Percentiles rank a stretch among this genome's conserved stretches.
phyloP scores from a whole-genome alignment of 2,797 vertebrate species.

The Catostomus latipinnis region DNA sequence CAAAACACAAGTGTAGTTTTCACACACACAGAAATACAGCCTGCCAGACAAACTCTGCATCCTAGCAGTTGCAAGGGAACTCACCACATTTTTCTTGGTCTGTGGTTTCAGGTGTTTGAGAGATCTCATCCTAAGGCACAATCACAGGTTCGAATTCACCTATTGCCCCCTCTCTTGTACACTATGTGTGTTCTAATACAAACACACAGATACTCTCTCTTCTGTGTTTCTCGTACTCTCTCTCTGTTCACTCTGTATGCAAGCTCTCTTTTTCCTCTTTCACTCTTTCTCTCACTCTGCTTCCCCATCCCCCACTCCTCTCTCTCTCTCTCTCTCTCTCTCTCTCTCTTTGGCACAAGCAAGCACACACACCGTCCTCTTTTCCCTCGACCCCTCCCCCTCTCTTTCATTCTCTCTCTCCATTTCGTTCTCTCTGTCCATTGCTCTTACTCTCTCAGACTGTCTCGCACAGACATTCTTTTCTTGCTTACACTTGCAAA shows the following conservation, averaged over 20 bases:
- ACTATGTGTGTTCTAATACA: constrained; percentile 31
- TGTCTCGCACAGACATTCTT: constrained; percentile 13
- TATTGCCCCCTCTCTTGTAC: constrained; percentile 32
- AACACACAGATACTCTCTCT: constrained; percentile 47
- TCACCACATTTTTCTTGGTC: constrained; percentile 80
- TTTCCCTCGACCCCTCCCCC: constrained; percentile 12
- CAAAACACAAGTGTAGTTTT: constrained; percentile 16
- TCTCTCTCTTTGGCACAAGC: constrained; percentile 47
- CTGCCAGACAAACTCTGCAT: constrained; percentile 14
- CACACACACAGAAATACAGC: constrained; percentile 27
- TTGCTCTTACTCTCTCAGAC: not conserved
- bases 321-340: constrained; percentile 8
- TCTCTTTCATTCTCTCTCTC: not conserved
- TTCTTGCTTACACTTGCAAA: too few relatives aligned
- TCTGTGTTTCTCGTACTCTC: too few relatives aligned
- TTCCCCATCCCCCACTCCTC: constrained; percentile 44
- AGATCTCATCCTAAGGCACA: constrained; percentile 76
- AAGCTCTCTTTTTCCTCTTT: constrained; percentile 27
- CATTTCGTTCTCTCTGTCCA: not conserved
- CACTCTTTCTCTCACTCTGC: constrained; percentile 6
- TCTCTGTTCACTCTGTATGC: constrained; percentile 46
- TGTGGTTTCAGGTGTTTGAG: constrained; percentile 84
- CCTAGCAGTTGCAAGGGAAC: constrained; percentile 57
- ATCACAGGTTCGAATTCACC: constrained; percentile 54
- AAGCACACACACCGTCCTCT: constrained; percentile 20